These are phyloP conservation scores for Dusona sp. DNA, from an alignment of 2,888 invertebrate species.

Conservation along the genomic window DNA sequence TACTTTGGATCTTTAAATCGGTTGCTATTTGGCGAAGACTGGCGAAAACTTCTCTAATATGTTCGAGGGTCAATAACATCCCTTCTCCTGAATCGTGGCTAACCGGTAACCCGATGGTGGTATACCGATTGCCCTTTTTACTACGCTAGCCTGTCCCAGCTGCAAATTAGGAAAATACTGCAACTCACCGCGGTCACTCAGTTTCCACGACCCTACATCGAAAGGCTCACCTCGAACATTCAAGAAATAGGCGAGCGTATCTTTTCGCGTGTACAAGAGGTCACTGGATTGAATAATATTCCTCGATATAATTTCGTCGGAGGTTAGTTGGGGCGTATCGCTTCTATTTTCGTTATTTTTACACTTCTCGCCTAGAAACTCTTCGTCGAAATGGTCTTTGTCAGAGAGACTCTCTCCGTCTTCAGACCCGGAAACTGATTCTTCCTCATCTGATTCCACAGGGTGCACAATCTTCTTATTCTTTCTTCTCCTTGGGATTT, in stretches of 20 bases:
- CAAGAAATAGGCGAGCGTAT: slow-evolving; percentile 9
- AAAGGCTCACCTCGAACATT: slow-evolving; percentile 22
- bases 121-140: slow-evolving; percentile 36
- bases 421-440: background rate
- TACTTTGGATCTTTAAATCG: slow-evolving; percentile 23
- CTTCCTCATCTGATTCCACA: background rate
- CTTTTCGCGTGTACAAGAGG: slow-evolving; percentile 8
- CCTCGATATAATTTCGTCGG: background rate
- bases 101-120: slow-evolving; percentile 28
- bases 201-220: slow-evolving; percentile 33
- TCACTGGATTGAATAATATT: slow-evolving; percentile 27
- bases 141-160: slow-evolving; percentile 1
- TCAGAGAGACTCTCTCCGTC: background rate
- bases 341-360: background rate
- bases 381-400: background rate
- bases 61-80: background rate
- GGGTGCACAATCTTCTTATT: background rate
- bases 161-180: slow-evolving; percentile 17
- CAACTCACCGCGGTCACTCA: slow-evolving; percentile 28
- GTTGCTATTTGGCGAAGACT: slow-evolving; percentile 1
- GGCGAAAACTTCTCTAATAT: slow-evolving; percentile 9
- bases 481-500: background rate
- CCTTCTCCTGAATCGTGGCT: slow-evolving; percentile 34
- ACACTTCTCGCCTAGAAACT: background rate
- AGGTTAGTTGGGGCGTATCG: background rate